Base-by-base conservation (phyloP, 1,140 invertebrate species). In the Drosophila repleta region DNA sequence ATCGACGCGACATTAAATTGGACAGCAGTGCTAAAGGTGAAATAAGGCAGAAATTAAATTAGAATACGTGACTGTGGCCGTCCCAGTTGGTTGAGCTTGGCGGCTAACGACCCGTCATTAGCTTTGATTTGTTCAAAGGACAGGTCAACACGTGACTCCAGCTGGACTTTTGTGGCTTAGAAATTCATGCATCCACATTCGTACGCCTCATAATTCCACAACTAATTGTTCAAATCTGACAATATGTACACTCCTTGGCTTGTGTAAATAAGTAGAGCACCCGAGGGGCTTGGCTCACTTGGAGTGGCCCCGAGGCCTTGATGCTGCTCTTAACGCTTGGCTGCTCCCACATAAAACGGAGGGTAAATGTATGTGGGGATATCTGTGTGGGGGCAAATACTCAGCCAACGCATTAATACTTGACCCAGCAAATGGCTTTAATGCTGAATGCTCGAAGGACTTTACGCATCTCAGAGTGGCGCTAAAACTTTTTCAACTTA, bases 171-270 rank as follows among this genome's bases (percentile, higher is more conserved):
- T 67, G 79, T 45, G 65, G 79, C 74, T 74, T 37, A 63, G 46
- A 49, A 65, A 58, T 79, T 65, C 70, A 66, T 74, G 46, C 52
- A 17, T 17, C 61, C 18, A 41, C 55, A 46, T 35, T 46, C 18
- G n/a, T 21, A 15, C 18, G 51, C 79, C 72, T 81, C 74, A 82
- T 77, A 84, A 85, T 84, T 84, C 72, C 35, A 80, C 52, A 70
- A 87, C 87, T 84, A 87, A 82, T 83, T 84, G 76, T 52, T 48
- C 37, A 64, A 82, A 72, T 64, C 60, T 56, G 55, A 81, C 67
- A 68, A 58, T 79, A 61, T 66, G 52, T 71, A 51, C 41, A 63
- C 18, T 49, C 58, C 18, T 49, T 63, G 37, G 39, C 24, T 26
- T 45, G 24, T 61, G 11, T 45, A 52, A 57, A 66, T 26, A 52